A percentile compares a stretch with the other conserved stretches of the same genome.
Conservation (phyloP, 2,888 invertebrate species). For the Laothoe populi region DNA sequence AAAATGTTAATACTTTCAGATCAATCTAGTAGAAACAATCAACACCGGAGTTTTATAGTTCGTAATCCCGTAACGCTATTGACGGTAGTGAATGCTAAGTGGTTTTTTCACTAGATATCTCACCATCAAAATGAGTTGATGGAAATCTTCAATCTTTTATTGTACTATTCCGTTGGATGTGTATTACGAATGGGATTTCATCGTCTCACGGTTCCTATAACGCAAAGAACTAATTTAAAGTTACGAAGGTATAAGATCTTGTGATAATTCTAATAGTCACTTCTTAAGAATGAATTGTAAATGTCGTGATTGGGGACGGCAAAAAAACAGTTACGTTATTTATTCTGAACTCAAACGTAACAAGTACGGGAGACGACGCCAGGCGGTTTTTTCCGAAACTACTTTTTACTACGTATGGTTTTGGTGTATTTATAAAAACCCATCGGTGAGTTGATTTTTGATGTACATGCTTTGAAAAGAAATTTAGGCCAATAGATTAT, state of each 20-base stretch:
- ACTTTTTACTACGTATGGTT: not conserved
- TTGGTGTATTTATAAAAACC: not conserved
- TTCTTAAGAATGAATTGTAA: not conserved
- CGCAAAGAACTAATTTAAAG: not conserved
- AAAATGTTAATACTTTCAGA: no score
- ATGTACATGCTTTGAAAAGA: not conserved
- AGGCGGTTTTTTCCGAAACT: not conserved
- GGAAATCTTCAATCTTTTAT: not conserved
- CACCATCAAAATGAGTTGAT: not conserved
- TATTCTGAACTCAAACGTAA: not conserved
- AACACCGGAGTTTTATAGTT: no score
- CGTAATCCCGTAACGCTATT: no score
- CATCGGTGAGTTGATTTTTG: not conserved
- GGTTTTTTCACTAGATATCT: not conserved
- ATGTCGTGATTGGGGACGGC: no score
- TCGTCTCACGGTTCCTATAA: not conserved
- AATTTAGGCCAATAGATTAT: no score
- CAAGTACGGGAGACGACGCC: not conserved
- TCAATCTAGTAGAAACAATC: no score
- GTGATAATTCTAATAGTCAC: not conserved
- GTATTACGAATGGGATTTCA: not conserved
- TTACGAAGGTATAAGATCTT: not conserved
- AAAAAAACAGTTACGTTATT: not conserved
- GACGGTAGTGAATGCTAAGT: no score
- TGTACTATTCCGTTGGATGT: not conserved